Evolutionary conservation across 2,797 vertebrate species (phyloP).

Genomic region (Rhinophrynus dorsalis): DNA sequence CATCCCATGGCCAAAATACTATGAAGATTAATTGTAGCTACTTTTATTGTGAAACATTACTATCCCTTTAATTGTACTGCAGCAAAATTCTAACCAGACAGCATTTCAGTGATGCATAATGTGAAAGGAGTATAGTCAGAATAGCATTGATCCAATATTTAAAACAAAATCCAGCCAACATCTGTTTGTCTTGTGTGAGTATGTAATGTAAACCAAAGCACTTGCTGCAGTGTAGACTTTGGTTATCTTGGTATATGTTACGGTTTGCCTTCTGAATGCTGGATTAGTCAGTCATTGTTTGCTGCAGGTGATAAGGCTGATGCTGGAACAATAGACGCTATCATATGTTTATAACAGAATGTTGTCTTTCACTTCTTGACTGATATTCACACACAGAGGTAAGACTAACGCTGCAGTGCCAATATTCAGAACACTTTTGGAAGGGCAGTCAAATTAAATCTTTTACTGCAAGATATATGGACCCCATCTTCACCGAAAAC

Average conservation of each 20-base stretch:
- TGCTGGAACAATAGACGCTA: constrained; percentile 3
- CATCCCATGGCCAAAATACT: no score
- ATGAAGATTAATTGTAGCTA: no score
- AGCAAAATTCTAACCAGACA: no score
- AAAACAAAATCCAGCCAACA: not conserved
- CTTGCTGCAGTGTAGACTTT: constrained; percentile 2
- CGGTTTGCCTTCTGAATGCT: not conserved
- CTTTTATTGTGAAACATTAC: no score
- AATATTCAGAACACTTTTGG: no score
- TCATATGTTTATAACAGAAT: constrained; percentile 10
- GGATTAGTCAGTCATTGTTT: constrained; percentile 27
- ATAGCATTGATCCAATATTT: not conserved
- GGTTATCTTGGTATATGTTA: constrained; percentile 29
- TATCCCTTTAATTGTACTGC: no score
- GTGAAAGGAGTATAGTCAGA: no score
- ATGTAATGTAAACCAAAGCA: not conserved
- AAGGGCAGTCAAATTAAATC: no score
- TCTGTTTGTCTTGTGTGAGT: not conserved
- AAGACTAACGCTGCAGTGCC: no score
- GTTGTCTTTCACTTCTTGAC: constrained; percentile 2
- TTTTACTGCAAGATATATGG: no score
- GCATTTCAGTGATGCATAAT: not conserved
- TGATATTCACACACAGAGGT: no score
- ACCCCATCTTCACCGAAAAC: no score
- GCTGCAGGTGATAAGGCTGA: not conserved